Conservation (phyloP, 2,888 invertebrate genomes). For the Trachelus iudaicus region DNA sequence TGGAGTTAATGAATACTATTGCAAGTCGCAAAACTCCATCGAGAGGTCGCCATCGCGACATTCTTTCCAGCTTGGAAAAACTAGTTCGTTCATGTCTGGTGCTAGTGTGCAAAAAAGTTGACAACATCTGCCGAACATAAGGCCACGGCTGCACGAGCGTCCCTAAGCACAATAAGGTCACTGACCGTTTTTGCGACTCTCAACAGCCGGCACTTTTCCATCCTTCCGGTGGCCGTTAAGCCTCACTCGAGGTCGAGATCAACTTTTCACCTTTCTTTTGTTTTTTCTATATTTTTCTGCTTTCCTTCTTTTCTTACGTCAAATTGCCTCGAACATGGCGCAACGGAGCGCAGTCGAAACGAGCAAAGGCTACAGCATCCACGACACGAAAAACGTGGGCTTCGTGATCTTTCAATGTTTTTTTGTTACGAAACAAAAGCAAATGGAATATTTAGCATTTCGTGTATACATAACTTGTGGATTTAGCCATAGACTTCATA, state of each 20-base stretch:
- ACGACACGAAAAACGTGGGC: not conserved
- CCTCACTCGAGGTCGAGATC: not conserved
- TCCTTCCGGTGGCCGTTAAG: not conserved
- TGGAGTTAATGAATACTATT: not conserved
- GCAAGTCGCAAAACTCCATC: not conserved
- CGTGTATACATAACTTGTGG: not conserved
- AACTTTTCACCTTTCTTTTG: constrained; percentile 9
- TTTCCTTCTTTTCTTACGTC: not conserved
- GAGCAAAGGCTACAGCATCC: not conserved
- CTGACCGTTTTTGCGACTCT: constrained; percentile 31
- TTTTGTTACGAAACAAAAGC: not conserved
- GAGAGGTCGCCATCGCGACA: not conserved
- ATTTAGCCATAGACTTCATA: not conserved
- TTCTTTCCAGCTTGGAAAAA: constrained; percentile 1
- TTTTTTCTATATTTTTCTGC: constrained; percentile 11
- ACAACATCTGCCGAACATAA: constrained; percentile 49
- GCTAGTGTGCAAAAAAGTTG: constrained; percentile 43
- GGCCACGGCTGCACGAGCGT: constrained; percentile 20
- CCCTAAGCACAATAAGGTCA: constrained; percentile 10
- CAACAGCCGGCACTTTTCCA: not conserved
- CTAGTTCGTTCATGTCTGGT: constrained; percentile 41
- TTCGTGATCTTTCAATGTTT: not conserved
- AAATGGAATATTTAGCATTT: not conserved
- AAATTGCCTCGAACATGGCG: not conserved
- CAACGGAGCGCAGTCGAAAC: not conserved